Evolutionary conservation across 2,113 vertebrate species (phyloP).

Genomic region (crab-eating macaque (Macaca fascicularis)): DNA sequence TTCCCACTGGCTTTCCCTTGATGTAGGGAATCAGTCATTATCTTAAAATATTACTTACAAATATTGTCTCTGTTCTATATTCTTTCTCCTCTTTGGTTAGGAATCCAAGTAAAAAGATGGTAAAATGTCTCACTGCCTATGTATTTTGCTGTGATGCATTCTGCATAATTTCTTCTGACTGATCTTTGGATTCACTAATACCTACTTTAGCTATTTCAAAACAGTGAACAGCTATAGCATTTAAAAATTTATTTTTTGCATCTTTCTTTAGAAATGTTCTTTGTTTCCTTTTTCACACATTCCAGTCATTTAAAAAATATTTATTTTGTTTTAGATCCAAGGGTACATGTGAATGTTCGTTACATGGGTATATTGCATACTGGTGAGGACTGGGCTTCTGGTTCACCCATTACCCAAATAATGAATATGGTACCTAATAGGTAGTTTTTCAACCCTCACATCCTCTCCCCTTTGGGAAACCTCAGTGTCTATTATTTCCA

Average conservation of each 20-base stretch:
- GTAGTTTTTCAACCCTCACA: too few relatives aligned
- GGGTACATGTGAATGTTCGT: too few relatives aligned
- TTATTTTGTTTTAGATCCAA: too few relatives aligned
- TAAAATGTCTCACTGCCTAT: not conserved
- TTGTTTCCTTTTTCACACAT: not conserved
- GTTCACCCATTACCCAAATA: too few relatives aligned
- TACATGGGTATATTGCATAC: too few relatives aligned
- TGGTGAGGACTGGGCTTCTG: too few relatives aligned
- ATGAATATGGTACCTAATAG: too few relatives aligned
- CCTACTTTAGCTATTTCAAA: not conserved
- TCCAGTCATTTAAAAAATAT: not conserved
- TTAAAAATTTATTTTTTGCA: not conserved
- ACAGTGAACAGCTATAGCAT: not conserved
- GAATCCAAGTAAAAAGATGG: not conserved
- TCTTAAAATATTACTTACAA: not conserved
- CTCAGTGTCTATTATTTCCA: too few relatives aligned
- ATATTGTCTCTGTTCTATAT: fast-evolving
- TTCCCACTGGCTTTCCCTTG: not conserved
- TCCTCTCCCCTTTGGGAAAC: too few relatives aligned
- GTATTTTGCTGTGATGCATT: not conserved
- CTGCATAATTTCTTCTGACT: not conserved
- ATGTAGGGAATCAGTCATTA: not conserved
- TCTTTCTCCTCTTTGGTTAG: not conserved
- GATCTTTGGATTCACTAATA: not conserved
- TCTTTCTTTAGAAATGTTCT: not conserved